These are phyloP conservation scores for Molossus alvarezi DNA, from an alignment of 2,797 vertebrate genomes.

Conservation along the genomic window DNA sequence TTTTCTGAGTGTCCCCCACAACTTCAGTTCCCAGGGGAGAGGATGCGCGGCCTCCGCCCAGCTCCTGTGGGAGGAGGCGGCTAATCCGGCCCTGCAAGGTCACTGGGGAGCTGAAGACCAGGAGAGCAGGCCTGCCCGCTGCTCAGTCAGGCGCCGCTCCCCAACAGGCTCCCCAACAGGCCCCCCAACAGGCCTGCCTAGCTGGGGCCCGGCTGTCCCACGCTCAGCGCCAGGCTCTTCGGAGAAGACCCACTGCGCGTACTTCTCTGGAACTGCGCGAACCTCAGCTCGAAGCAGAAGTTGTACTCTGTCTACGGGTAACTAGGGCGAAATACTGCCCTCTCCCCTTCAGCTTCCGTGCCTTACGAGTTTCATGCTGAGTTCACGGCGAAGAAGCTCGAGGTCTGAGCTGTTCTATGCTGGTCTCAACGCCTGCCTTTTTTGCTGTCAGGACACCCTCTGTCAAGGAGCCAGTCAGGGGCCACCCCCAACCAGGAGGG, in stretches of 20 bases:
- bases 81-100: accelerated
- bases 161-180: accelerated
- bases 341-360: accelerated
- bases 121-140: accelerated
- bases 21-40: not conserved
- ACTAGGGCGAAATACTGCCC: not conserved
- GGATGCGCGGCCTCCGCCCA: accelerated
- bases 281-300: not conserved
- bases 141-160: accelerated
- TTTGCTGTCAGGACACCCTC: not conserved
- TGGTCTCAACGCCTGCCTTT: not conserved
- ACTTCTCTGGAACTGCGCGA: accelerated
- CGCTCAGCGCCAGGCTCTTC: accelerated
- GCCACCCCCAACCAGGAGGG: accelerated
- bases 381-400: not conserved
- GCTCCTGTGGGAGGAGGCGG: not conserved
- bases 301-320: not conserved
- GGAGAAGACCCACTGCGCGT: accelerated
- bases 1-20: not conserved
- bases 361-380: not conserved
- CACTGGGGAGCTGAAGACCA: not conserved
- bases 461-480: not conserved
- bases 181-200: accelerated
- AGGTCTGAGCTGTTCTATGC: not conserved
- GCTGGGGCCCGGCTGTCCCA: accelerated